Base-by-base conservation (phyloP, 35 echinoderm and acorn worm species). In the Patiria miniata region DNA sequence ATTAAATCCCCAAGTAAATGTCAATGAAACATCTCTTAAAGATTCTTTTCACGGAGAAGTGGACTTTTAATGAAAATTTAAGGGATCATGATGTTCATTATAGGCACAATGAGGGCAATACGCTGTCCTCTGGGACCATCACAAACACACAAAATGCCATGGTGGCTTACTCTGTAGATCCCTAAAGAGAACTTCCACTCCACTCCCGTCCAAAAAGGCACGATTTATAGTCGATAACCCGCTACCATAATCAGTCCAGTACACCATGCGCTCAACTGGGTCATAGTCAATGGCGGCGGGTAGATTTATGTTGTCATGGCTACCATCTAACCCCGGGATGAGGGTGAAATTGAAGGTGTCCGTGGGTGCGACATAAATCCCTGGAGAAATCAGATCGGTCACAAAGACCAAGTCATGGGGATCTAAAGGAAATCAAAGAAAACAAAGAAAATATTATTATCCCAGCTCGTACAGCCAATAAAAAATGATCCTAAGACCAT, bases 211-310 rank as follows among this genome's bases (percentile, higher is more conserved):
- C 65, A 73, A 73, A 73, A 28, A 30, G 26, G 3, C 18, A 5
- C 83, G 52, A 7, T 39, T 33, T 26, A 61, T 69, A n/a, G 26
- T 65, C 7, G 1, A 18, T 2, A 34, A 2, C 7, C 0, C 28
- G n/a, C n/a, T n/a, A n/a, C n/a, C n/a, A n/a, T n/a, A n/a, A 54
- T 90, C 88, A n/a, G 88, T 90, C 53, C 81, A 73, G 36, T 90
- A 90, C n/a, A 90, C 40, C 22, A 51, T 65, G 18, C 80, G 8
- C 22, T 82, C 78, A 40, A 82, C 51, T 39, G 87, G 87, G 42
- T 89, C 87, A 60, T 76, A 90, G 47, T 84, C 88, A 47, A 90
- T 61, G 1, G 88, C 88, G 51, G 52, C 40, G n/a, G 81, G 88
- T 47, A 4, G 42, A 12, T 12, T 47, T 47, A 47, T 47, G 10